These are phyloP conservation scores for Nebria brevicollis DNA, from an alignment of 2,888 invertebrate genomes.

Conservation along the genomic window DNA sequence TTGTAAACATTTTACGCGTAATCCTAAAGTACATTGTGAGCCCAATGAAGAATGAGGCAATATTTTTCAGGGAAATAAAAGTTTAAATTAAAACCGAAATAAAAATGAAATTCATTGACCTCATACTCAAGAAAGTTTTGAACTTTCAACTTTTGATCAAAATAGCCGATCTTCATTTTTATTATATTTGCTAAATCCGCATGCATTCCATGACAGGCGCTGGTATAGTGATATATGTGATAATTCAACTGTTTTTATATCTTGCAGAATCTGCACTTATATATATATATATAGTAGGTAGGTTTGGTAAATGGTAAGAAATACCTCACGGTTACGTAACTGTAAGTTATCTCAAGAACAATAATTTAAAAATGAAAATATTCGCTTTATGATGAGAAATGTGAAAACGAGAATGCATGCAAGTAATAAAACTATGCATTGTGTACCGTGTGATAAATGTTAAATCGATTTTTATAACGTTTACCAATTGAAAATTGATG, in stretches of 20 bases:
- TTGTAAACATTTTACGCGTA: not conserved
- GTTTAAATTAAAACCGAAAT: no score
- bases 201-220: not conserved
- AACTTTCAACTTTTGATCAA: not conserved
- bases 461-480: not conserved
- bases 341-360: slow-evolving; percentile 1
- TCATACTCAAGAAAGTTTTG: not conserved
- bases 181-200: not conserved
- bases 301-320: not conserved
- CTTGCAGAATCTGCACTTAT: not conserved
- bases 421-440: not conserved
- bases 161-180: not conserved
- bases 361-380: not conserved
- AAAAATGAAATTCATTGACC: not conserved
- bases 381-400: not conserved
- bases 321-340: not conserved
- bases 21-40: no score
- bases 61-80: no score
- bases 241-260: not conserved
- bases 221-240: not conserved
- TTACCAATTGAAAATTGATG: not conserved
- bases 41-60: no score
- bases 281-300: not conserved
- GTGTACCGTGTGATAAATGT: not conserved
- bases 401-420: not conserved